Conservation (phyloP, 2,113 vertebrate species). For the Chinchilla lanigera region DNA sequence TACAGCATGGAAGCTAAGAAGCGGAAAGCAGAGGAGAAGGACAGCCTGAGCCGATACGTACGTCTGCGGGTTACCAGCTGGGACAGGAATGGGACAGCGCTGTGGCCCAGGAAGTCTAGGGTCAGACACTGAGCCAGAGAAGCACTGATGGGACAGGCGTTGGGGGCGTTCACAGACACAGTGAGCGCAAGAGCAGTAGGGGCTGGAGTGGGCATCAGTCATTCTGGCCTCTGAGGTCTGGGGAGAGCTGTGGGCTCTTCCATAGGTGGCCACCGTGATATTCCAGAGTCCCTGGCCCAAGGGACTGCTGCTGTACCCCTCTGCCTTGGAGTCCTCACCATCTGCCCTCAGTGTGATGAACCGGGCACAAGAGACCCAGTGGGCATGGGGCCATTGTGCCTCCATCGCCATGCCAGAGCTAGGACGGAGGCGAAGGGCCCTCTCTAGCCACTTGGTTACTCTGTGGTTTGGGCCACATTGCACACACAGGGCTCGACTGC, state of each 20-base stretch:
- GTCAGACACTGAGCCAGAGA: background rate
- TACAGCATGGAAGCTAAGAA: constrained; percentile 96
- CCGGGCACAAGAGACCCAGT: background rate
- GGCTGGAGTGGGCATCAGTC: background rate
- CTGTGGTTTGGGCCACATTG: background rate
- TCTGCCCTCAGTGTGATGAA: background rate
- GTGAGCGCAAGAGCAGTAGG: background rate
- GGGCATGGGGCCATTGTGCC: accelerated
- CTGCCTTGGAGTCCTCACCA: background rate
- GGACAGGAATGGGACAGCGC: background rate
- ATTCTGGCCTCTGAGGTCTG: accelerated
- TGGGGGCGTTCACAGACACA: accelerated
- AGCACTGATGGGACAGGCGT: too few relatives aligned
- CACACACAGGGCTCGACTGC: background rate
- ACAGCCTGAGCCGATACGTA: constrained; percentile 97
- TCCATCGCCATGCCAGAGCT: background rate
- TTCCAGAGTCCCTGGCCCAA: background rate
- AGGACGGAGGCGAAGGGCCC: background rate
- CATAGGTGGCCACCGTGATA: accelerated
- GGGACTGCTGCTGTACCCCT: accelerated
- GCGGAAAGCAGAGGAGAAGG: constrained; percentile 96
- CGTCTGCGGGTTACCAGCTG: constrained; percentile 61
- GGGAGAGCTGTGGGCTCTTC: background rate
- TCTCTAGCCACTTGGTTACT: background rate
- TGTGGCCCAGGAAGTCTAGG: background rate